These are phyloP conservation scores for Icerya purchasi DNA, from an alignment of 2,888 invertebrate species.

Conservation along the genomic window DNA sequence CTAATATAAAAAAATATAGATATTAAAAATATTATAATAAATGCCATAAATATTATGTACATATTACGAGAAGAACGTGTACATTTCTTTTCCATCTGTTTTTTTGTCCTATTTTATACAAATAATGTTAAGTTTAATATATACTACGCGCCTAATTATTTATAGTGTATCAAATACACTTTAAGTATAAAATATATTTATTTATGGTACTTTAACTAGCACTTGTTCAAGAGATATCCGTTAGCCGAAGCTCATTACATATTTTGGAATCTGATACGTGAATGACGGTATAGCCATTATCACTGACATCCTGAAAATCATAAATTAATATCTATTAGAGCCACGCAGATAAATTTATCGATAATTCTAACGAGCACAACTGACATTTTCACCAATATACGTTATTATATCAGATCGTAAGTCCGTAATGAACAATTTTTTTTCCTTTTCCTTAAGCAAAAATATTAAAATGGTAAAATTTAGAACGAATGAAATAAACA, in stretches of 20 bases:
- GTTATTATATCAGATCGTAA: not conserved
- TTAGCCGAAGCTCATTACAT: conserved; percentile 62
- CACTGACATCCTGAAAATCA: conserved; percentile 52
- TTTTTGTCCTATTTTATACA: too few species aligned
- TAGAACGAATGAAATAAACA: too few species aligned
- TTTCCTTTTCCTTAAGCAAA: too few species aligned
- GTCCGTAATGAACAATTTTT: too few species aligned
- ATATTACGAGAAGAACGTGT: too few species aligned
- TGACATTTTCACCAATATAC: not conserved
- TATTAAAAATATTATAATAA: not conserved
- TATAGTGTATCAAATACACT: not conserved
- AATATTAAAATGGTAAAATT: too few species aligned
- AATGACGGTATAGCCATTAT: conserved; percentile 67
- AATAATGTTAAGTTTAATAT: not conserved
- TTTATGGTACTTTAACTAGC: not conserved
- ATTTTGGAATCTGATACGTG: conserved; percentile 63
- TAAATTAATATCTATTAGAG: conserved; percentile 12
- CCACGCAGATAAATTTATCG: not conserved
- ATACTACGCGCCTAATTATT: not conserved
- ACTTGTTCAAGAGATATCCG: not conserved
- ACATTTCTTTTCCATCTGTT: too few species aligned
- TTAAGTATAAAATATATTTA: not conserved
- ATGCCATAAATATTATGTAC: not conserved
- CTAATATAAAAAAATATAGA: not conserved
- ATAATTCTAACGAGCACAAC: not conserved